Evolutionary conservation across 37 sponge, comb jelly and placozoan species (phyloP).

Genomic region (Cliona cf. orientalis): DNA sequence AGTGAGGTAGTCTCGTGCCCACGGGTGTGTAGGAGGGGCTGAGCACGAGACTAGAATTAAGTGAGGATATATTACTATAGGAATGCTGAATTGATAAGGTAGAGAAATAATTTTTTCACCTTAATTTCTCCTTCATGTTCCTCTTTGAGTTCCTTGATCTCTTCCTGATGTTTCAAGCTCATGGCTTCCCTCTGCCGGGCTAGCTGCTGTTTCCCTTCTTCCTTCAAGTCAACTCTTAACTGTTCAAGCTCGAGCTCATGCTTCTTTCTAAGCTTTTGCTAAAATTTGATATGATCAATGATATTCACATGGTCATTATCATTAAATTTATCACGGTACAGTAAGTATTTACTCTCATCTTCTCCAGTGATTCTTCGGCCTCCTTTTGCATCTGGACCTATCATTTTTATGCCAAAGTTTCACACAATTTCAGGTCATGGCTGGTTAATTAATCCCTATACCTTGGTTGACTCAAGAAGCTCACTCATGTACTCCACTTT

Average conservation of each 20-base stretch:
- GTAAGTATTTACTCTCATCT: background rate
- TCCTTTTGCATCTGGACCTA: background rate
- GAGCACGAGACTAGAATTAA: too few species aligned
- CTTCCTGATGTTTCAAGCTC: background rate
- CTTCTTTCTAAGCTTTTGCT: background rate
- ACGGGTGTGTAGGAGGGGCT: too few species aligned
- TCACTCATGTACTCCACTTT: constrained; percentile 4
- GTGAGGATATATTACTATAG: too few species aligned
- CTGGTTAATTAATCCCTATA: background rate
- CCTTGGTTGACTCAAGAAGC: constrained; percentile 15
- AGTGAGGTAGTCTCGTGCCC: too few species aligned
- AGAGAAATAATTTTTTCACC: background rate
- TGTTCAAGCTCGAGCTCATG: background rate
- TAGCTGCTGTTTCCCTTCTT: background rate
- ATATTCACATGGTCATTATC: background rate
- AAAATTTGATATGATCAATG: background rate
- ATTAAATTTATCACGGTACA: background rate
- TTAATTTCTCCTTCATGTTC: constrained; percentile 17
- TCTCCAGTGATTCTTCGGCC: background rate
- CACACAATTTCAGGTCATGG: background rate
- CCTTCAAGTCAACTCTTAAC: background rate
- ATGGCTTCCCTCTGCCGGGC: background rate
- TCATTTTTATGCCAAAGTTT: background rate
- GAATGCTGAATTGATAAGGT: background rate
- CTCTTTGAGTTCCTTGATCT: constrained; percentile 1